A percentile compares a stretch with the other conserved stretches of the same genome.
Conservation (phyloP, 2,888 invertebrate genomes). For the Apamea anceps region DNA sequence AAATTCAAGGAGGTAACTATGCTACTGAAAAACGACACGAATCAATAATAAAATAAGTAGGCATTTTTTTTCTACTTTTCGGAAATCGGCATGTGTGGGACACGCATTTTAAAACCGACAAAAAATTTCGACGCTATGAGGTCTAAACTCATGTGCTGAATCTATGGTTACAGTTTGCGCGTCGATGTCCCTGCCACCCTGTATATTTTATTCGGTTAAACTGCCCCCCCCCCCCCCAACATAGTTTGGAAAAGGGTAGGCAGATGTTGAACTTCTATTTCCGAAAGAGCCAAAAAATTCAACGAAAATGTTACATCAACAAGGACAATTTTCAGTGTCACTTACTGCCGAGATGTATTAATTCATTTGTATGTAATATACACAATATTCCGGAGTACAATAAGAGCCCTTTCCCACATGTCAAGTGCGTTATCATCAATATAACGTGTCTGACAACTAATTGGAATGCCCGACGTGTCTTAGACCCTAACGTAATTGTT, state of each 20-base stretch:
- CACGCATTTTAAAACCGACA: conserved; percentile 3
- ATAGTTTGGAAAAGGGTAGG: neutral
- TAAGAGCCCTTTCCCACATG: conserved; percentile 38
- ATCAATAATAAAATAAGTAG: too few relatives aligned
- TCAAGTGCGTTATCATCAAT: conserved; percentile 48
- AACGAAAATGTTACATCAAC: neutral
- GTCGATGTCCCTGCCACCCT: too few relatives aligned
- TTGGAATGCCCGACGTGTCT: conserved; percentile 56
- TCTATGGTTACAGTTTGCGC: too few relatives aligned
- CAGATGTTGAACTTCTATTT: neutral
- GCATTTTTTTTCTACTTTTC: too few relatives aligned
- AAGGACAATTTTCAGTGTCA: neutral
- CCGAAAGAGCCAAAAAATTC: neutral
- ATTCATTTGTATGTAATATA: conserved; percentile 9
- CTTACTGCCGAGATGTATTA: neutral
- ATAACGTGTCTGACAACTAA: conserved; percentile 34
- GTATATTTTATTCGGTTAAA: neutral
- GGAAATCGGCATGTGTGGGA: neutral
- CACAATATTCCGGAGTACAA: conserved; percentile 18
- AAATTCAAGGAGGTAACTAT: too few relatives aligned
- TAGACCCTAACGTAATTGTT: conserved; percentile 53
- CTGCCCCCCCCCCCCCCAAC: too few relatives aligned
- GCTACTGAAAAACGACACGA: too few relatives aligned
- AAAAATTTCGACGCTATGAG: too few relatives aligned
- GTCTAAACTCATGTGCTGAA: too few relatives aligned